phyloP scores from a whole-genome alignment of 2,113 vertebrate species.

The Malurus melanocephalus region DNA sequence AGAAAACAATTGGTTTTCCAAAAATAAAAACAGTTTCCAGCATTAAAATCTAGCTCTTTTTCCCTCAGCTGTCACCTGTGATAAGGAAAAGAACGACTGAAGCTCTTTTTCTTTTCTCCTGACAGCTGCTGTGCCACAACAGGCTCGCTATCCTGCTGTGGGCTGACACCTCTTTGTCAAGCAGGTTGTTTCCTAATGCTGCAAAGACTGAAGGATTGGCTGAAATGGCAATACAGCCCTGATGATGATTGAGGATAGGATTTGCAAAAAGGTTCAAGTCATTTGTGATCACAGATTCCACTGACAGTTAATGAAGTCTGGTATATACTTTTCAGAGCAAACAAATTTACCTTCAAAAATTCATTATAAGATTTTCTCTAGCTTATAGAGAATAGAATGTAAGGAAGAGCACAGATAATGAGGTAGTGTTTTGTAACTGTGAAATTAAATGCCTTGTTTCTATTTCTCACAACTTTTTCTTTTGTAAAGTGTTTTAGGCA shows the following conservation, averaged over 20 bases:
- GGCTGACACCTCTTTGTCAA: slow-evolving; percentile 25
- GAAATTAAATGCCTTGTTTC: background rate
- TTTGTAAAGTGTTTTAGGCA: background rate
- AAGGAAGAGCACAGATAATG: background rate
- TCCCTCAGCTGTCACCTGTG: slow-evolving; percentile 9
- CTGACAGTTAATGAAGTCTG: background rate
- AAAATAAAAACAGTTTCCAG: background rate
- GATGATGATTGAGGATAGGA: background rate
- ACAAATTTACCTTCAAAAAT: background rate
- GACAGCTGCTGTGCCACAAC: slow-evolving; percentile 15
- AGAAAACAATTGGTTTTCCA: background rate
- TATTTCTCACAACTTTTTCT: background rate
- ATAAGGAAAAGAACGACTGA: background rate
- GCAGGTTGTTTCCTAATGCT: background rate
- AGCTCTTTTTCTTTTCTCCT: slow-evolving; percentile 8
- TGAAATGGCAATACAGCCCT: background rate
- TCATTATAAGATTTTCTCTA: background rate
- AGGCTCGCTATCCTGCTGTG: background rate
- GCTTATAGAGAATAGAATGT: background rate
- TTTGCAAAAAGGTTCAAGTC: background rate
- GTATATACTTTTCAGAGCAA: background rate
- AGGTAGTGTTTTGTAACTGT: background rate
- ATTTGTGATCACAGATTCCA: background rate
- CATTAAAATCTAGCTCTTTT: background rate
- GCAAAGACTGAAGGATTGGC: background rate